Evolutionary conservation across 2,113 vertebrate species (phyloP).

Genomic region (Macheiramphus alcinus): DNA sequence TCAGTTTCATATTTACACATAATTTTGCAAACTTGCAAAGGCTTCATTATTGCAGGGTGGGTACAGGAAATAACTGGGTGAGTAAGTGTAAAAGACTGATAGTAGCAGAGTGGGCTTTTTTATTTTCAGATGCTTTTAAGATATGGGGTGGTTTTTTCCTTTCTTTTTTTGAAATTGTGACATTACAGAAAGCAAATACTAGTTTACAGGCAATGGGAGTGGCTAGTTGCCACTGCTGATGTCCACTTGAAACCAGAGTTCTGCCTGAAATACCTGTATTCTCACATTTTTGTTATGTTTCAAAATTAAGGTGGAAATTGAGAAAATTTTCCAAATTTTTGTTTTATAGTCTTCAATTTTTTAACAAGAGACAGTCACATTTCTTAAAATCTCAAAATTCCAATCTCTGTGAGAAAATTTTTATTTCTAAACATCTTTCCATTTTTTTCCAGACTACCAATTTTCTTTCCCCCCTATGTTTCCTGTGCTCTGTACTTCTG

Average conservation of each 20-base stretch:
- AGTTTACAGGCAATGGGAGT: neutral
- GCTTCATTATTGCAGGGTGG: neutral
- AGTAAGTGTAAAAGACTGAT: neutral
- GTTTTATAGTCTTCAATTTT: neutral
- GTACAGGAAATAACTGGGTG: neutral
- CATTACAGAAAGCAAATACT: neutral
- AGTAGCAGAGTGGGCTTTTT: neutral
- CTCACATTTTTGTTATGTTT: neutral
- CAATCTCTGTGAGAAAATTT: neutral
- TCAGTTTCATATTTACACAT: neutral
- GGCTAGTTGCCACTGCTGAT: neutral
- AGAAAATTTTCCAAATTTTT: neutral
- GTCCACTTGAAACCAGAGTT: neutral
- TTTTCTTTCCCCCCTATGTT: neutral
- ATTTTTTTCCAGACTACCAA: neutral
- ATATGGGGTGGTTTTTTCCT: neutral
- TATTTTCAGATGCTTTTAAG: neutral
- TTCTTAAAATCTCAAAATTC: neutral
- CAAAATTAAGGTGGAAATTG: neutral
- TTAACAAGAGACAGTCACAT: neutral
- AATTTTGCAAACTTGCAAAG: neutral
- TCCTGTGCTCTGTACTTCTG: neutral
- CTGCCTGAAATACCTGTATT: neutral
- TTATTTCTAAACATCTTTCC: neutral
- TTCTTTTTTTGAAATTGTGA: neutral